Conservation (phyloP, 2,888 invertebrate genomes). For the Hydrotaea cyrtoneurina region DNA sequence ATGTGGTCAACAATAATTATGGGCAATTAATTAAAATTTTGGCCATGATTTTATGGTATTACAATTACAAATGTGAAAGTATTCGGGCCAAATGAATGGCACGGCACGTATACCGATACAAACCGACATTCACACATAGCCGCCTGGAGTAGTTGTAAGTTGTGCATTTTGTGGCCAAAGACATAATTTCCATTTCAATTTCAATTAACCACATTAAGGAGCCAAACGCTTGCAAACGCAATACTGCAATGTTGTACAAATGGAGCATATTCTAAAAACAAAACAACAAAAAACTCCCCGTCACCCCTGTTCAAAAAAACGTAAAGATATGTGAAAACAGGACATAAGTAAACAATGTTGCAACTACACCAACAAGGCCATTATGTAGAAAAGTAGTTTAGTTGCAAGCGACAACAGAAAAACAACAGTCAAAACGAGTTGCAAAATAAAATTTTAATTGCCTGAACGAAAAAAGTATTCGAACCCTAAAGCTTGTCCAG, state of each 20-base stretch:
- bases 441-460: slow-evolving; percentile 60
- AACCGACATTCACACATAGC: not conserved
- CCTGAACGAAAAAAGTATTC: slow-evolving; percentile 29
- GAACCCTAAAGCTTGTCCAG: not conserved
- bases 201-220: slow-evolving; percentile 61
- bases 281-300: not conserved
- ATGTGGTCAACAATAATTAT: slow-evolving; percentile 62
- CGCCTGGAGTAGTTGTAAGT: not conserved
- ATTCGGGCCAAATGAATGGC: not conserved
- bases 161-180: slow-evolving; percentile 9
- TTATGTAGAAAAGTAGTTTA: slow-evolving; percentile 8
- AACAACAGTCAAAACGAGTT: slow-evolving; percentile 18
- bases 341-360: slow-evolving; percentile 25
- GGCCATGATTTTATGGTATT: slow-evolving; percentile 55
- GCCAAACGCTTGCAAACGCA: slow-evolving; percentile 32
- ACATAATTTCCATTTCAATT: slow-evolving; percentile 42
- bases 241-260: not conserved
- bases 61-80: slow-evolving; percentile 15
- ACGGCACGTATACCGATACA: not conserved
- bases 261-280: too few relatives aligned
- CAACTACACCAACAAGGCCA: not conserved
- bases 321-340: not conserved
- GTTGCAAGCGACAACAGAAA: not conserved
- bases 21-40: slow-evolving; percentile 61
- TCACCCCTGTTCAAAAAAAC: not conserved